Base-by-base conservation (phyloP, 2,888 invertebrate genomes). In the Drosophila stalkeri region DNA sequence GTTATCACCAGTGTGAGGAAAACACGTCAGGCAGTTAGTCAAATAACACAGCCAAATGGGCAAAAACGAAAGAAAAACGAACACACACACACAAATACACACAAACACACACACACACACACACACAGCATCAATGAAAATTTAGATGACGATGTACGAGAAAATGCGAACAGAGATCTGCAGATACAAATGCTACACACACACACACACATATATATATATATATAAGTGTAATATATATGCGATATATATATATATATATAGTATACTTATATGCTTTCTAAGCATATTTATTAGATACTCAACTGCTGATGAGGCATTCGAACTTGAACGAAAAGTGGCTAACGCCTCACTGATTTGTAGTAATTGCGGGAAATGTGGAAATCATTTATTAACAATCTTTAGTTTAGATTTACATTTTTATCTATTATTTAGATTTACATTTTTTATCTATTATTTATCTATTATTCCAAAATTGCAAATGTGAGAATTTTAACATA, bases 11-110 rank as follows among this genome's bases (percentile, higher is more conserved):
- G 82, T 79, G 80, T 83, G 83, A 86, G 80, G 85, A 82, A 88
- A 91, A 91, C 90, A 91, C 91, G 85, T 91, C 91, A 90, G 89
- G 86, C 86, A 87, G 88, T 87, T 89, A 89, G 88, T 86, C 88
- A 88, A 90, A 87, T 80, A 88, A 79, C 77, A 82, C 78, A 86
- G 74, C 75, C 68, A 85, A 82, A 72, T 80, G 77, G 81, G 64
- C 80, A 67, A 60, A 60, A 70, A 35, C 31, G 62, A 73, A 77
- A 67, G 67, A 73, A 70, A 51, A 67, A 64, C 57, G 54, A 59
- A 63, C 60, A 55, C 47, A 41, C 49, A 55, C 51, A 67, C 47
- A 47, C 52, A 59, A 18, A 35, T 47, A 43, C 39, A 35, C 44
- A 63, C 52, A 39, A 51, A 67, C 43, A 47, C 52, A 52, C 27